These are phyloP conservation scores for Triplophysa tibetana DNA, from an alignment of 2,113 vertebrate genomes.

Conservation along the genomic window DNA sequence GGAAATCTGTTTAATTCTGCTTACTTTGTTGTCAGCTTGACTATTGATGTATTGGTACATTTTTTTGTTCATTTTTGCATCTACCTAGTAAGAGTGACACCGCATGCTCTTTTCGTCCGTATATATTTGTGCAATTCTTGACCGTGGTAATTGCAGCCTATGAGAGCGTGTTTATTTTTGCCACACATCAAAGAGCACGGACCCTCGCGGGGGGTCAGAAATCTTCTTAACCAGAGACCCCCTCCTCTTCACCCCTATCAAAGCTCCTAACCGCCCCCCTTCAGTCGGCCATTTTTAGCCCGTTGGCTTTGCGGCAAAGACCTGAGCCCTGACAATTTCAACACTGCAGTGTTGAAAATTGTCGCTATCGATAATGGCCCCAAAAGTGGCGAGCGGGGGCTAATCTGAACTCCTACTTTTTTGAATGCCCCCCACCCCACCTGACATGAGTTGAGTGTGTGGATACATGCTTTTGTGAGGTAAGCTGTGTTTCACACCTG, in stretches of 20 bases:
- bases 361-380: constrained; percentile 54
- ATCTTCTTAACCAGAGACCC: constrained; percentile 52
- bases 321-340: constrained; percentile 34
- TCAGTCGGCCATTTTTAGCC: constrained; percentile 49
- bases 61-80: constrained; percentile 10
- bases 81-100: constrained; percentile 1
- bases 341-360: constrained; percentile 55
- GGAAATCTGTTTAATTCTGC: neutral
- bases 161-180: constrained; percentile 43
- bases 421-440: neutral
- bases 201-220: constrained; percentile 44
- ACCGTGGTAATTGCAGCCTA: constrained; percentile 37
- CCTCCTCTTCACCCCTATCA: constrained; percentile 48
- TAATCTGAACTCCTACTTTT: constrained; percentile 52
- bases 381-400: constrained; percentile 46
- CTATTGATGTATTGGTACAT: neutral
- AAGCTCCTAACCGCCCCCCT: constrained; percentile 48
- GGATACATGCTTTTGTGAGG: constrained; percentile 47
- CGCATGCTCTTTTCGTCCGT: neutral
- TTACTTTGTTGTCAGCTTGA: neutral
- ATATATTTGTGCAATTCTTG: neutral
- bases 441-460: constrained; percentile 14
- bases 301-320: constrained; percentile 18
- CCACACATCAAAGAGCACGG: constrained; percentile 49
- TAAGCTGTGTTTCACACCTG: constrained; percentile 55